Conservation (phyloP, 1,140 invertebrate genomes). For the Homalodisca vitripennis region DNA sequence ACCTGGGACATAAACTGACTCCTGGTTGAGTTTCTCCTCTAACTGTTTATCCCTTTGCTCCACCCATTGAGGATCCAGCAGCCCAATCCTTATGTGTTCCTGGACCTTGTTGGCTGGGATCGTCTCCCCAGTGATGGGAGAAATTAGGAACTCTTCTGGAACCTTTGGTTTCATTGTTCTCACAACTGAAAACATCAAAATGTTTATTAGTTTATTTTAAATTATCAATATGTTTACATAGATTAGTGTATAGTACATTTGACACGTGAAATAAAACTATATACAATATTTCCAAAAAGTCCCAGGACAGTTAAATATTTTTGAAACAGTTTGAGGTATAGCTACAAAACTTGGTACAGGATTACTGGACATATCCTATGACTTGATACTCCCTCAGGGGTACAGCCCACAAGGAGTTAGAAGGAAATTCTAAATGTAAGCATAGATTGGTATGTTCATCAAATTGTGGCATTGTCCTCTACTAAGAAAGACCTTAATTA, state of each 20-base stretch:
- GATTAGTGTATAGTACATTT: neutral
- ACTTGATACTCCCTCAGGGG: too few species aligned
- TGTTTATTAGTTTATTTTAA: neutral
- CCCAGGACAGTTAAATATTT: too few species aligned
- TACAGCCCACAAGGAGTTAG: too few species aligned
- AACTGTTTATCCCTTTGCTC: slow-evolving; percentile 91
- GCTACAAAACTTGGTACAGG: too few species aligned
- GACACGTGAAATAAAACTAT: too few species aligned
- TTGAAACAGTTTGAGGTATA: too few species aligned
- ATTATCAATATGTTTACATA: neutral
- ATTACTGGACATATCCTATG: too few species aligned
- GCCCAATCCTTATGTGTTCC: slow-evolving; percentile 96
- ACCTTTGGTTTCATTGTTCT: slow-evolving; percentile 50
- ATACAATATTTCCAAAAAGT: too few species aligned
- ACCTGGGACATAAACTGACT: slow-evolving; percentile 82
- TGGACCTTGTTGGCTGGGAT: slow-evolving; percentile 96
- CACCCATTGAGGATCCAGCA: slow-evolving; percentile 97
- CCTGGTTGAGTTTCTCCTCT: slow-evolving; percentile 79
- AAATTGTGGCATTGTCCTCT: too few species aligned
- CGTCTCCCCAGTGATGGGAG: slow-evolving; percentile 96
- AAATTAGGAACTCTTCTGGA: slow-evolving; percentile 91
- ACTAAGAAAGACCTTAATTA: too few species aligned
- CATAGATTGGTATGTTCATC: too few species aligned
- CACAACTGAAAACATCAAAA: slow-evolving; percentile 46
- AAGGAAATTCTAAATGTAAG: too few species aligned